Base-by-base conservation (phyloP, 1,140 invertebrate genomes). In the Drosophila sp. region DNA sequence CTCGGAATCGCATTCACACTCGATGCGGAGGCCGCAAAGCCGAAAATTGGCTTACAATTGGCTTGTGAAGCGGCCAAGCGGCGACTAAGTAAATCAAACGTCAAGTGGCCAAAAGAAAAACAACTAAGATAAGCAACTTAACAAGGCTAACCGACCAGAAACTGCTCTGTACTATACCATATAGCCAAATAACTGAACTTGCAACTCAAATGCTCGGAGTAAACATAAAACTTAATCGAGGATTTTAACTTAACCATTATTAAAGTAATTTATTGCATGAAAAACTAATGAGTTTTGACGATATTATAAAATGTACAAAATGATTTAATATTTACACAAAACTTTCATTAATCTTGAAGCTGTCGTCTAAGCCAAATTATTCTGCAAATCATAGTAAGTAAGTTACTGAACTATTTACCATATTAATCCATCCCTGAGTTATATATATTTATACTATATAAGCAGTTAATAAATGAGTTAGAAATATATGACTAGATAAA, bases 21-120 rank as follows among this genome's bases (percentile, higher is more conserved):
- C 14, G 59, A 14, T 54, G 56, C 34, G 58, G 41, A 51, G 57
- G 57, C 67, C 56, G 57, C 36, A 57, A 71, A 70, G 56, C 61
- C 61, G 82, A 87, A 82, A 87, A 87, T 87, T 87, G 82, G 82
- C 82, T 87, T 87, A 87, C 83, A 87, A 87, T 87, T 87, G 82
- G 83, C 80, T 80, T 70, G 82, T 66, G 74, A 89, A 86, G 82
- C 86, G 82, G 71, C 56, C 64, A 70, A 65, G 74, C 70, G 63
- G 32, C 65, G 65, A 75, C 73, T 78, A 72, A 78, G 72, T 72
- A 76, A 78, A 72, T 76, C 67, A 71, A 78, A 72, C 67, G 64
- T 71, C 76, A 78, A 76, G 65, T 78, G 67, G 53, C 76, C 63
- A 54, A 56, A 62, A 72, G 29, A 70, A 70, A 67, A 67, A 63